Percentiles rank a stretch among this genome's conserved stretches.
phyloP scores from a whole-genome alignment of 2,113 vertebrate genomes.

The Leucopsar rothschildi region DNA sequence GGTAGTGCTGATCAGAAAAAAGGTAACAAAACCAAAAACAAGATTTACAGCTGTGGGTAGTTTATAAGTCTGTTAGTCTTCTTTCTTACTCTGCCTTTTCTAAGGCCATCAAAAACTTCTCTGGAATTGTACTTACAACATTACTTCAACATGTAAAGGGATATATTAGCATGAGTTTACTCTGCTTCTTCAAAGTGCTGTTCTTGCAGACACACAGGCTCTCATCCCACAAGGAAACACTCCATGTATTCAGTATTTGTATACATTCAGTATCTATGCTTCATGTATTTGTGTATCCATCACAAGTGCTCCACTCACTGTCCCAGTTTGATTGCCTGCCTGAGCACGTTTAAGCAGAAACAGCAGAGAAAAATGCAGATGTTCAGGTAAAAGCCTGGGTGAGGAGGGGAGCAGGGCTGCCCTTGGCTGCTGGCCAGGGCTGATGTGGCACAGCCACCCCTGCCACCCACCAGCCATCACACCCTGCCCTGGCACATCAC shows the following conservation, averaged over 20 bases:
- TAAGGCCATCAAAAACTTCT: not conserved
- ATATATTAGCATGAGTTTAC: not conserved
- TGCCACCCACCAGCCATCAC: not conserved
- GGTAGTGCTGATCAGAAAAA: not conserved
- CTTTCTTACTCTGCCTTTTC: not conserved
- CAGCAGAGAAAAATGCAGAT: not conserved
- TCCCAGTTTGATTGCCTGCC: not conserved
- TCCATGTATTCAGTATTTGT: not conserved
- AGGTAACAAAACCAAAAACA: not conserved
- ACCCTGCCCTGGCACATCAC: accelerated
- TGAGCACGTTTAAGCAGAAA: not conserved
- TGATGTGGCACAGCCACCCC: too few species aligned
- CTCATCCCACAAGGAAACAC: not conserved
- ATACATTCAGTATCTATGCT: too few species aligned
- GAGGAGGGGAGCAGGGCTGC: accelerated
- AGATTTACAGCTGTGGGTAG: not conserved
- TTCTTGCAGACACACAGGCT: not conserved
- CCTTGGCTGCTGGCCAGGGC: too few species aligned
- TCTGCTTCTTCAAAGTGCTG: not conserved
- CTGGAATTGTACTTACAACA: not conserved
- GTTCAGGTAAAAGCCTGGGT: not conserved
- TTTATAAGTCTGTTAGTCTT: not conserved
- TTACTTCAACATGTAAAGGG: not conserved
- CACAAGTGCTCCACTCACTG: not conserved
- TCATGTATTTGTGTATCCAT: not conserved